phyloP scores from a whole-genome alignment of 1,140 invertebrate genomes.

The Scylla paramamosain region DNA sequence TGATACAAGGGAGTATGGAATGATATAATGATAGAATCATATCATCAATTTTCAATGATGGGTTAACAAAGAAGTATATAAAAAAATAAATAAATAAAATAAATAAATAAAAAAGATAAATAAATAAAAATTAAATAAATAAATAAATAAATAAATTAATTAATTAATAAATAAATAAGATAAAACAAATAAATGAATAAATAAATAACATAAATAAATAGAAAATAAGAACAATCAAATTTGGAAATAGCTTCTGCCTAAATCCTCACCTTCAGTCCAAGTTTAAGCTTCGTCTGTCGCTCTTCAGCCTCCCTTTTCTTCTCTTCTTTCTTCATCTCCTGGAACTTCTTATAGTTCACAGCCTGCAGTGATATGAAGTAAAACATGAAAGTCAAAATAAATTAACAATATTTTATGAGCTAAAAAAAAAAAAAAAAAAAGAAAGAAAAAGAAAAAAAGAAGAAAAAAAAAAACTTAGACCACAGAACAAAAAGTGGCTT shows the following conservation, averaged over 20 bases:
- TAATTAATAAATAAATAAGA: neutral
- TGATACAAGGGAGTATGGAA: no score
- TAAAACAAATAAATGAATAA: neutral
- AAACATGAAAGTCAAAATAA: neutral
- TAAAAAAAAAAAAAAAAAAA: no score
- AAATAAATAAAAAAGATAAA: no score
- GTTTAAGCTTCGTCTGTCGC: neutral
- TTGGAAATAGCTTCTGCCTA: neutral
- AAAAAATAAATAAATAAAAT: neutral
- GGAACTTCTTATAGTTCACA: constrained; percentile 36
- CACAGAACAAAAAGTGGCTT: no score
- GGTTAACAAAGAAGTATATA: neutral
- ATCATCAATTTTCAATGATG: no score
- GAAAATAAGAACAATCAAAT: no score
- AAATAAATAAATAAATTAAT: neutral
- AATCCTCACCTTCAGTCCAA: constrained; percentile 12
- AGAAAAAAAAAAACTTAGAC: no score
- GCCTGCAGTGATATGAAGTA: neutral
- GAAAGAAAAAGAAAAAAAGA: no score
- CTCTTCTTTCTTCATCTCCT: constrained; percentile 47
- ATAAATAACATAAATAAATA: no score
- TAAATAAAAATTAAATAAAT: neutral
- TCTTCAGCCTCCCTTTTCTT: constrained; percentile 29
- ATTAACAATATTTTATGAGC: no score
- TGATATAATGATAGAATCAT: no score